phyloP scores from a whole-genome alignment of 2,888 invertebrate species.

The Keiferia lycopersicella region DNA sequence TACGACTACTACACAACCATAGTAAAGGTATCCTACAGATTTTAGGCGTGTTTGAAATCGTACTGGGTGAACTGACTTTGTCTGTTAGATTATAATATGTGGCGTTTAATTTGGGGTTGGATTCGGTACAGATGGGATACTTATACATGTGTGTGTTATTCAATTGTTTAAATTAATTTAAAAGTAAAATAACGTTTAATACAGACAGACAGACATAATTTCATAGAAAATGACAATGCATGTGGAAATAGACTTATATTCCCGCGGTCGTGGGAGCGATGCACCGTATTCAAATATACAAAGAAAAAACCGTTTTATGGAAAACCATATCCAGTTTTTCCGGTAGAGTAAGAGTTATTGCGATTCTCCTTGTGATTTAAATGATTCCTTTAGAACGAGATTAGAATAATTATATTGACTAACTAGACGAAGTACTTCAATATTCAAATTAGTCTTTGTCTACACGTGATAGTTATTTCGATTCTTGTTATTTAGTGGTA shows the following conservation, averaged over 20 bases:
- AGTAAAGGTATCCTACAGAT: too few relatives aligned
- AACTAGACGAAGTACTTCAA: slow-evolving; percentile 47
- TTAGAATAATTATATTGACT: slow-evolving; percentile 56
- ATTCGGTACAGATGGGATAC: too few relatives aligned
- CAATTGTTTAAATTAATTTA: too few relatives aligned
- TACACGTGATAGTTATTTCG: slow-evolving; percentile 31
- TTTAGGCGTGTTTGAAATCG: too few relatives aligned
- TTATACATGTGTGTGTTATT: too few relatives aligned
- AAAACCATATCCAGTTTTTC: slow-evolving; percentile 76
- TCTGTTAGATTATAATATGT: too few relatives aligned
- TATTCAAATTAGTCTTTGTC: slow-evolving; percentile 75
- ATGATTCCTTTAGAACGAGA: slow-evolving; percentile 57
- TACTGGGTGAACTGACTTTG: too few relatives aligned
- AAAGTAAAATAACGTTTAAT: too few relatives aligned
- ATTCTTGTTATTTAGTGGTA: slow-evolving; percentile 41
- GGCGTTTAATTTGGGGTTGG: too few relatives aligned
- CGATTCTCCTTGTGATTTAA: slow-evolving; percentile 49
- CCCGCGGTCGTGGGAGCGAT: slow-evolving; percentile 68
- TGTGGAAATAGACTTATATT: slow-evolving; percentile 31
- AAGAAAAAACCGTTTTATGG: slow-evolving; percentile 56
- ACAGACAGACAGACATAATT: slow-evolving; percentile 27
- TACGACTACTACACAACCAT: too few relatives aligned
- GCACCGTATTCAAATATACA: slow-evolving; percentile 60
- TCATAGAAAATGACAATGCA: background rate
- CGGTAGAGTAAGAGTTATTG: slow-evolving; percentile 62